Evolutionary conservation across 2,888 invertebrate genomes (phyloP), one percentile per base, ranked within the genome.

Genomic region (Meteorus colon): DNA sequence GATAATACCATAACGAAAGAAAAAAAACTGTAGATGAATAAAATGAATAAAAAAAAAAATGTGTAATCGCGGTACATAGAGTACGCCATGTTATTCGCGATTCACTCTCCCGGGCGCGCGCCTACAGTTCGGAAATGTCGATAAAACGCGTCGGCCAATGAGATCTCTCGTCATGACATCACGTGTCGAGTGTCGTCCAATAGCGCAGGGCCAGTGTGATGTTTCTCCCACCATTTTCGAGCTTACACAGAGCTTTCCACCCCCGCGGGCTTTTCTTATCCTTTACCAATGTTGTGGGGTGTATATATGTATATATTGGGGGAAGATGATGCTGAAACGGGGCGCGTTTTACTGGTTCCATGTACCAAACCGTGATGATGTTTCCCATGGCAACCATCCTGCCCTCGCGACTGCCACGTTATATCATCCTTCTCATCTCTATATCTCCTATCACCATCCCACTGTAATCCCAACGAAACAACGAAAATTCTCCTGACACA

Each of bases 121-220:
- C 78, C 77, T 78, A 77, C 51, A 63, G 69, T 63, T 84, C 84
- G 87, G 87, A 88, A 88, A 87, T 87, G 88, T 88, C 88, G 88
- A 88, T 88, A 88, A 88, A 88, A 88, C 86, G 85, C 84, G 86
- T 86, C 83, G 84, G 85, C 88, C 88, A 88, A 88, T 88, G 87
- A 86, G 86, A 79, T 83, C 83, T 83, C 85, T 77, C 78, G 82
- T 82, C 81, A 83, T 87, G 88, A 88, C 88, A 88, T 88, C 88
- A 88, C 84, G 77, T 82, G 82, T 82, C 81, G 81, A 82, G 84
- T 82, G 83, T 83, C 83, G 85, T 84, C 88, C 88, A 88, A 88
- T 88, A 84, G 85, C 82, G 82, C 81, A 78, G 80, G 83, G 79
- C 81, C 81, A 81, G 83, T 55, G 55, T 86, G 86, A 87, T 86